Percentiles rank a stretch among this genome's conserved stretches.
Evolutionary conservation across 2,113 vertebrate species (phyloP).

Genomic region (Eira barbara): DNA sequence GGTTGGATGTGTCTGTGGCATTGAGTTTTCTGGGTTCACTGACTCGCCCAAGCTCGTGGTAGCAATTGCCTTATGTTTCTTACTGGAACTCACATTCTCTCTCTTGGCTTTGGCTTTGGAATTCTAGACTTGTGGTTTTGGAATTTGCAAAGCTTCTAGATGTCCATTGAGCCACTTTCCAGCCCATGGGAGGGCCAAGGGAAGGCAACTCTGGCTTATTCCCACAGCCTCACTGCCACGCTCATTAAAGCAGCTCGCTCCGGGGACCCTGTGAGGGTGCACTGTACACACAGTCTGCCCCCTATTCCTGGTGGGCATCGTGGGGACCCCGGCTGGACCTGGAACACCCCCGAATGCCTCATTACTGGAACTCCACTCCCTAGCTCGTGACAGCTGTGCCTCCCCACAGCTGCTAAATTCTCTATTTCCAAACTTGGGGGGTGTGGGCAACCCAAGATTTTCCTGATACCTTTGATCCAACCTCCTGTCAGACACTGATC

Average conservation of each 20-base stretch:
- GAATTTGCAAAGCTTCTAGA: background rate
- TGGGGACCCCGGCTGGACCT: background rate
- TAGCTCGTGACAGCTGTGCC: rapidly evolving
- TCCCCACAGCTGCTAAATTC: too few species aligned
- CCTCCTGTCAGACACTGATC: background rate
- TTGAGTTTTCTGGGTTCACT: background rate
- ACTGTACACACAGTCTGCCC: rapidly evolving
- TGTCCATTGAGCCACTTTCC: background rate
- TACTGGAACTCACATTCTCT: background rate
- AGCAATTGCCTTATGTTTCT: background rate
- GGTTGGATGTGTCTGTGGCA: background rate
- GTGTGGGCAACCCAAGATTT: background rate
- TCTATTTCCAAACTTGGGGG: background rate
- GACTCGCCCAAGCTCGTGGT: background rate
- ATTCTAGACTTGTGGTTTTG: background rate
- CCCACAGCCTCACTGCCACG: rapidly evolving
- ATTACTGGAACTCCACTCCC: too few species aligned
- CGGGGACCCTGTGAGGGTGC: too few species aligned
- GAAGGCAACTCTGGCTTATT: background rate
- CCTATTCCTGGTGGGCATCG: background rate
- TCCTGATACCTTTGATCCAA: background rate
- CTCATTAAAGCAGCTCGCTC: background rate
- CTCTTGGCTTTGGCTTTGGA: background rate
- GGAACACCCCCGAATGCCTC: background rate
- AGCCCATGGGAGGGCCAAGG: background rate